Conservation (phyloP, 2,113 vertebrate species). For the Pangasianodon hypophthalmus region DNA sequence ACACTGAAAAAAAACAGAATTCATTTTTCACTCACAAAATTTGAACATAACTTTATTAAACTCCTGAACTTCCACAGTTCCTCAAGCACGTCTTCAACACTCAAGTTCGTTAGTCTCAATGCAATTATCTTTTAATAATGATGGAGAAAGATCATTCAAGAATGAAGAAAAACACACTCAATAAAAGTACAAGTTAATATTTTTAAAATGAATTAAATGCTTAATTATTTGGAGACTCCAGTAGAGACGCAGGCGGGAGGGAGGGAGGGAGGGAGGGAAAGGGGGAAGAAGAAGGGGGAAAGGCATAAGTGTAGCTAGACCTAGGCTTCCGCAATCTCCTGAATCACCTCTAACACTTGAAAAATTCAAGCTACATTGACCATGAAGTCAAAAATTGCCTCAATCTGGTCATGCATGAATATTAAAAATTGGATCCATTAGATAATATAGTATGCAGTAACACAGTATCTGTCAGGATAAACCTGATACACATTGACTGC, state of each 20-base stretch:
- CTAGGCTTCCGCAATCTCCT: neutral
- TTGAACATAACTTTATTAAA: neutral
- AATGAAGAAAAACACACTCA: neutral
- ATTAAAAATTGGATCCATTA: conserved; percentile 7
- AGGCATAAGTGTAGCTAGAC: neutral
- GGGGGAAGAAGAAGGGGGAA: neutral
- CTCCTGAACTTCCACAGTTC: neutral
- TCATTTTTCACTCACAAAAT: neutral
- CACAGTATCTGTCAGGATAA: neutral
- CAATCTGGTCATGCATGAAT: conserved; percentile 19
- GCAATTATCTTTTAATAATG: neutral
- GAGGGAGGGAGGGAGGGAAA: neutral
- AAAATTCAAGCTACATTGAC: neutral
- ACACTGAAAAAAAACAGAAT: neutral
- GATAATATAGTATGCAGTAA: neutral
- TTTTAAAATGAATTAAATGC: neutral
- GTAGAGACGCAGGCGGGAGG: neutral
- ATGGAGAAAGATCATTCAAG: neutral
- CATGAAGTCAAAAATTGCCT: conserved; percentile 2
- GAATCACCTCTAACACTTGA: neutral
- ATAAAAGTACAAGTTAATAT: neutral
- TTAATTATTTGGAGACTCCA: neutral
- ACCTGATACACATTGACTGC: neutral
- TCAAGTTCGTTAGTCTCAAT: neutral
- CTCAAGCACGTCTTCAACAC: neutral